phyloP scores from a whole-genome alignment of 2,797 vertebrate genomes.

The Paguma larvata region DNA sequence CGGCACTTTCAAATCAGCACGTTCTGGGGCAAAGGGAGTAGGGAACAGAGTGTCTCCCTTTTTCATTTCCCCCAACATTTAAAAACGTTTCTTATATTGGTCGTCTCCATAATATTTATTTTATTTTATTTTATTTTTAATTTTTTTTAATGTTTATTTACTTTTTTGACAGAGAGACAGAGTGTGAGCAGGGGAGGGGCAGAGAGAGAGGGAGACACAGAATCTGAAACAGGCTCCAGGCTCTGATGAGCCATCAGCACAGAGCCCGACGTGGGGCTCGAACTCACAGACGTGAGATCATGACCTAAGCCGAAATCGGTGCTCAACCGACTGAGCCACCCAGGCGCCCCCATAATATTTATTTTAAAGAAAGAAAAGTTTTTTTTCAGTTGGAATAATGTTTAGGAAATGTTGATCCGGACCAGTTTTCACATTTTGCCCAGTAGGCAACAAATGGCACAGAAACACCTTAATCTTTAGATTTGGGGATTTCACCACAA shows the following conservation, averaged over 20 bases:
- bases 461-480: slow-evolving; percentile 55
- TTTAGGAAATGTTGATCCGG: slow-evolving; percentile 29
- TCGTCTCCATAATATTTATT: slow-evolving; percentile 40
- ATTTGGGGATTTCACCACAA: background rate
- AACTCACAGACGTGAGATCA: no score
- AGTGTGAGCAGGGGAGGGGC: no score
- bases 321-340: no score
- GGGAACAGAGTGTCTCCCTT: background rate
- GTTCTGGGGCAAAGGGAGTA: background rate
- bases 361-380: background rate
- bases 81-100: background rate
- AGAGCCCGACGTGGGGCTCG: no score
- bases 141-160: no score
- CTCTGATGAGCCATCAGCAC: no score
- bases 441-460: slow-evolving; percentile 24
- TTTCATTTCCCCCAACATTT: background rate
- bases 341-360: background rate
- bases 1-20: background rate
- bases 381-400: slow-evolving; percentile 57
- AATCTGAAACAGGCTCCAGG: no score
- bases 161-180: no score
- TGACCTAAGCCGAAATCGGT: no score
- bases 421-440: background rate
- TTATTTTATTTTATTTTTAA: slow-evolving; percentile 59
- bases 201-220: no score